phyloP scores from a whole-genome alignment of 2,888 invertebrate species.

The Galerucella calmariensis region DNA sequence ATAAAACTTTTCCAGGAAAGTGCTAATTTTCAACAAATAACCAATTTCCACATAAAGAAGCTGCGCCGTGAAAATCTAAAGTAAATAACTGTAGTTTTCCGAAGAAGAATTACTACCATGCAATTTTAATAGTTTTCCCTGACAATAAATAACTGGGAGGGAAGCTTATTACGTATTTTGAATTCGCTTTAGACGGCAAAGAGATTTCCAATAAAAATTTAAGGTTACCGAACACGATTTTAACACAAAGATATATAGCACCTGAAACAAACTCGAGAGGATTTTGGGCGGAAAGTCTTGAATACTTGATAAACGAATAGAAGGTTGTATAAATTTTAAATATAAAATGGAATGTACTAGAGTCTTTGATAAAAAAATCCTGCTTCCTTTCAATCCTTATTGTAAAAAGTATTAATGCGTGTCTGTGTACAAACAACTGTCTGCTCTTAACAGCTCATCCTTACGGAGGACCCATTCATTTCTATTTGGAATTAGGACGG shows the following conservation, averaged over 20 bases:
- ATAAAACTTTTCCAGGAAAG: neutral
- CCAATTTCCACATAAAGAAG: neutral
- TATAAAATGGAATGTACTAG: no score
- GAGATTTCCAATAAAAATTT: slow-evolving; percentile 17
- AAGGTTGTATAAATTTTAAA: neutral
- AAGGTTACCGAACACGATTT: slow-evolving; percentile 2
- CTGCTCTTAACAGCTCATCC: no score
- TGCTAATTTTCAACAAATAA: slow-evolving; percentile 10
- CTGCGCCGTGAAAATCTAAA: neutral
- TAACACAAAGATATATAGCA: slow-evolving; percentile 2
- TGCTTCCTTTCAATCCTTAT: no score
- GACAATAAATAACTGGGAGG: slow-evolving; percentile 9
- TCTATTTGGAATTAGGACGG: no score
- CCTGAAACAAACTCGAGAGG: neutral
- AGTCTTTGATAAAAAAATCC: no score
- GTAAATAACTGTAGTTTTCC: slow-evolving; percentile 10
- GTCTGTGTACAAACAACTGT: no score
- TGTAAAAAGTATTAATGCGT: no score
- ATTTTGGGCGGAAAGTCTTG: neutral
- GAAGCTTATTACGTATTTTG: slow-evolving; percentile 7
- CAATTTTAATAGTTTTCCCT: slow-evolving; percentile 13
- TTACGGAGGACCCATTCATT: no score
- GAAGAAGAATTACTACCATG: slow-evolving; percentile 3
- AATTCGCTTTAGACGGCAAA: slow-evolving; percentile 10
- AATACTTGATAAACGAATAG: neutral